Base-by-base conservation (phyloP, 2,888 invertebrate genomes). In the Anoncus sp. region DNA sequence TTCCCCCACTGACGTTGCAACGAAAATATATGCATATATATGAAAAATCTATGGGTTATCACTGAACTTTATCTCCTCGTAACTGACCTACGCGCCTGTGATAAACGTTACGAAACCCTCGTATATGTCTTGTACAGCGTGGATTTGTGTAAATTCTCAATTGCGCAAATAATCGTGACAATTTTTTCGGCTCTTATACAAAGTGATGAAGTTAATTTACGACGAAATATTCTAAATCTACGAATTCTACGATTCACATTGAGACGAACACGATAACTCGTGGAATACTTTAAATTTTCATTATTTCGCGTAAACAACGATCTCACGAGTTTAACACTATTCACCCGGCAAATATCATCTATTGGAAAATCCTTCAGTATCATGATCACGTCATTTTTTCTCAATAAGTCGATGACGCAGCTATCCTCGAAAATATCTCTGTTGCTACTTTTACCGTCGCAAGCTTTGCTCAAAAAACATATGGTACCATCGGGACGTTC, bases 331-430 rank as follows among this genome's bases (percentile, higher is more conserved):
- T 55, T 38, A 1, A 82, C 60, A 3, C 57, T 24, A n/a, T 65
- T 49, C 4, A 77, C 35, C 10, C 38, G 43, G 60, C 84, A 85
- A 35, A 83, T 59, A 62, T 85, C 66, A 38, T 85, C 84, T 31
- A 87, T 81, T 5, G 81, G 69, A 75, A 87, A 87, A 9, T 83
- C 85, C 69, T 84, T 87, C 27, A 85, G 83, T 0, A 84, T 78
- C 85, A 86, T 86, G 7, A 88, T 18, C 0, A 40, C 45, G 12
- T 77, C 77, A 20, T 78, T 73, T 65, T 20, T 40, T 12, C 24
- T 3, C 3, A 74, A 43, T 2, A n/a, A 43, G 27, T 78, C 40
- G 14, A 82, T 49, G 7, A 86, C 35, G 27, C 76, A 62, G 63
- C 80, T 79, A 18, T 83, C 70, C 27, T 82, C 77, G 57, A 85